These are phyloP conservation scores for Drosophila albomicans DNA, from an alignment of 1,140 invertebrate genomes.

Conservation along the genomic window DNA sequence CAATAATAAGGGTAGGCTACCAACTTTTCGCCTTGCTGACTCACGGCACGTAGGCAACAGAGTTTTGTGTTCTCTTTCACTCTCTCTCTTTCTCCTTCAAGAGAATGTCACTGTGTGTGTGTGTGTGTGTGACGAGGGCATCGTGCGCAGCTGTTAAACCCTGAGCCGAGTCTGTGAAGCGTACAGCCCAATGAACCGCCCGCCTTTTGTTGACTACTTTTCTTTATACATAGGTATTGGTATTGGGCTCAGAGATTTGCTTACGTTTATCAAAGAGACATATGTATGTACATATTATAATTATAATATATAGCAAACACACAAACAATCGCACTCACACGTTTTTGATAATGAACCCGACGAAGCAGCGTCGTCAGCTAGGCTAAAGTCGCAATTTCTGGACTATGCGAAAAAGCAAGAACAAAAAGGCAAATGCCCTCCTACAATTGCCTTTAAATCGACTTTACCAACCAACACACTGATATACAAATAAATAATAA, in stretches of 20 bases:
- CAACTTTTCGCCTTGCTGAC: conserved; percentile 65
- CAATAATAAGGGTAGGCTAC: conserved; percentile 58
- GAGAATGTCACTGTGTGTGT: background rate
- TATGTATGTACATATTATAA: conserved; percentile 20
- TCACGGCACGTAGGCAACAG: conserved; percentile 73
- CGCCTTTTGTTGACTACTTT: conserved; percentile 58
- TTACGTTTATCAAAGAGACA: conserved; percentile 49
- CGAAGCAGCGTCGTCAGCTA: conserved; percentile 53
- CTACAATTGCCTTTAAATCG: conserved; percentile 58
- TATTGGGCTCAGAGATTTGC: conserved; percentile 43
- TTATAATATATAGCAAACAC: conserved; percentile 19
- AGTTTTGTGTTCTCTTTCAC: conserved; percentile 25
- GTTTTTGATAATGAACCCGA: conserved; percentile 60
- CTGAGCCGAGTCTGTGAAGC: conserved; percentile 54
- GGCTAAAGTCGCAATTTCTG: conserved; percentile 79
- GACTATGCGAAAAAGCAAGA: conserved; percentile 48
- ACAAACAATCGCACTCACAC: conserved; percentile 9
- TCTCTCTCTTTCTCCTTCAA: conserved; percentile 28
- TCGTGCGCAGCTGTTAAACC: conserved; percentile 71
- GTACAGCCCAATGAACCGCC: conserved; percentile 73
- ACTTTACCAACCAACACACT: conserved; percentile 54
- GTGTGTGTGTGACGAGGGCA: conserved; percentile 19
- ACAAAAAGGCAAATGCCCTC: conserved; percentile 70
- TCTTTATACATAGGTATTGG: conserved; percentile 29
- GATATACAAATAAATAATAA: conserved; percentile 6